Evolutionary conservation across 2,113 vertebrate genomes (phyloP).

Genomic region (Crotalus helleri): DNA sequence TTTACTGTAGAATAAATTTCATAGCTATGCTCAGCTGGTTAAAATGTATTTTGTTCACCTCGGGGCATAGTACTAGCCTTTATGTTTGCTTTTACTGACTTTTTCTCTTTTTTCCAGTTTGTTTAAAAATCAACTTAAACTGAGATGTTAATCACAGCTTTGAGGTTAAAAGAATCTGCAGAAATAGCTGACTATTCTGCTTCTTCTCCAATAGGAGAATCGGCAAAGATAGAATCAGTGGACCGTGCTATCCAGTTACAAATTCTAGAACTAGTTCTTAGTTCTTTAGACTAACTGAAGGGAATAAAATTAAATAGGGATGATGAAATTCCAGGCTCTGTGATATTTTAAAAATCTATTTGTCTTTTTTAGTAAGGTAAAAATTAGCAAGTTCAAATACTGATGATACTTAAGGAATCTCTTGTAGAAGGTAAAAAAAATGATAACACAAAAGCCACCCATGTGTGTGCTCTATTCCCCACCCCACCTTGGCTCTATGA

Average conservation of each 20-base stretch:
- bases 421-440: background rate
- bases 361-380: background rate
- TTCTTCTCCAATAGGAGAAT: conserved; percentile 26
- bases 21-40: conserved; percentile 61
- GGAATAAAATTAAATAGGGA: background rate
- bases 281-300: background rate
- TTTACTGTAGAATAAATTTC: conserved; percentile 60
- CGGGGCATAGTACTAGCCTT: conserved; percentile 60
- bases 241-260: background rate
- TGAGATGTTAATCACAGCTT: conserved; percentile 63
- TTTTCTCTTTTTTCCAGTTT: conserved; percentile 39
- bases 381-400: background rate
- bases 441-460: background rate
- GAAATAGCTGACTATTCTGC: conserved; percentile 44
- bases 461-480: too few species aligned
- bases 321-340: background rate
- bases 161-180: conserved; percentile 53
- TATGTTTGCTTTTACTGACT: conserved; percentile 59
- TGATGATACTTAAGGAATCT: background rate
- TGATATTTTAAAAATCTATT: background rate
- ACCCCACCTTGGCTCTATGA: background rate
- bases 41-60: conserved; percentile 60
- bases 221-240: background rate
- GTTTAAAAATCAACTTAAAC: conserved; percentile 66
- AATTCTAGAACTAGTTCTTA: background rate